Percentiles rank a stretch among this genome's conserved stretches.
Evolutionary conservation across 2,113 vertebrate genomes (phyloP).

Genomic region (Lathamus discolor): DNA sequence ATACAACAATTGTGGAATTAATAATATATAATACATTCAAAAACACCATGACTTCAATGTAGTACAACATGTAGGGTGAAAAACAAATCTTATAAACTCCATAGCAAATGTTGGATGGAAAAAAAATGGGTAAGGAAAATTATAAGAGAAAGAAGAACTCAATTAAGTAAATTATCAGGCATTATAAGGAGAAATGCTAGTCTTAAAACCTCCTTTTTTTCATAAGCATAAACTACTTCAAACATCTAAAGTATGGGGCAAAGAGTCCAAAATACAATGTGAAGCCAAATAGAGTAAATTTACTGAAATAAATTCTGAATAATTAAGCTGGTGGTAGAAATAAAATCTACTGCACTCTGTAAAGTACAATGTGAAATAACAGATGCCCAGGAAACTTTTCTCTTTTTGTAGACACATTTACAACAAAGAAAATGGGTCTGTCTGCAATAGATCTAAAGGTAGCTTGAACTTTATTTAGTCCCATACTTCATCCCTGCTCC

Average conservation of each 20-base stretch:
- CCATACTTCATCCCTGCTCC: background rate
- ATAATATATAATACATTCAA: background rate
- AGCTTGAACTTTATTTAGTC: background rate
- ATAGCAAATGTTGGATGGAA: background rate
- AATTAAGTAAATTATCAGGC: constrained; percentile 8
- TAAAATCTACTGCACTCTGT: background rate
- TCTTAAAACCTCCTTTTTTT: background rate
- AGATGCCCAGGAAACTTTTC: background rate
- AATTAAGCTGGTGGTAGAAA: background rate
- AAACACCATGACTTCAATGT: background rate
- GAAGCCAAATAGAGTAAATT: background rate
- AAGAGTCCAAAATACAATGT: background rate
- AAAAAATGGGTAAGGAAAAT: background rate
- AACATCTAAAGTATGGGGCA: background rate
- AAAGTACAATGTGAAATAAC: background rate
- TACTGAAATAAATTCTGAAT: background rate
- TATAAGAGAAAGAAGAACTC: constrained; percentile 13
- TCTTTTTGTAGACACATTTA: background rate
- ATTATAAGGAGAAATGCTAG: background rate
- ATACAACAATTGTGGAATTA: background rate
- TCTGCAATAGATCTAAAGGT: background rate
- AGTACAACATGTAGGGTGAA: background rate
- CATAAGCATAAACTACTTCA: background rate
- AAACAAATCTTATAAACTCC: background rate
- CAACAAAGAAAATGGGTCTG: background rate